Conservation (phyloP, 2,113 vertebrate genomes). For the Nyctibius bracteatus region DNA sequence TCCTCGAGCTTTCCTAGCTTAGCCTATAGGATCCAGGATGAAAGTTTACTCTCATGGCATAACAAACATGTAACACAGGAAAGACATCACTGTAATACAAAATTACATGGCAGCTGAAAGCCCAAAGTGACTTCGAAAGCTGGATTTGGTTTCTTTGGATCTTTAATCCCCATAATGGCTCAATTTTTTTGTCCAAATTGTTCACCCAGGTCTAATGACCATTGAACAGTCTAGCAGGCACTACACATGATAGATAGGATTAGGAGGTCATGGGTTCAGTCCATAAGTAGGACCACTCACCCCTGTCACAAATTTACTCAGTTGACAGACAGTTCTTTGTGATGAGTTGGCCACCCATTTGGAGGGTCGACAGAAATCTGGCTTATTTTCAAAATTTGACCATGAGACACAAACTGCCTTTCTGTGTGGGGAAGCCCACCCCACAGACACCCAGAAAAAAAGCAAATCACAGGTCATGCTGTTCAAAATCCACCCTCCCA, state of each 20-base stretch:
- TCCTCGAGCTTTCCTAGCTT: not conserved
- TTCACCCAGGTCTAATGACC: constrained; percentile 65
- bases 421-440: constrained; percentile 8
- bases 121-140: not conserved
- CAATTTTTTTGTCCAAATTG: constrained; percentile 23
- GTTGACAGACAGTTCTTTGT: constrained; percentile 61
- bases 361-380: constrained; percentile 53
- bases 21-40: not conserved
- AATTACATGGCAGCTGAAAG: not conserved
- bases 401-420: constrained; percentile 41
- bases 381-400: constrained; percentile 49
- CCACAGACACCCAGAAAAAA: not conserved
- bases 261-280: constrained; percentile 71
- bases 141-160: constrained; percentile 16
- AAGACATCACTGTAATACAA: not conserved
- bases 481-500: not conserved
- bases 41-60: not conserved
- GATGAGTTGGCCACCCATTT: constrained; percentile 65
- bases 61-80: not conserved
- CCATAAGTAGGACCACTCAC: constrained; percentile 50
- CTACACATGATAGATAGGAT: constrained; percentile 63
- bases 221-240: constrained; percentile 57
- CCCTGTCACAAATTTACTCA: constrained; percentile 63
- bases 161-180: constrained; percentile 40
- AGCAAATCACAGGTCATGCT: not conserved